Evolutionary conservation across 1,140 invertebrate species (phyloP).

Genomic region (Chironomus striatipennis): DNA sequence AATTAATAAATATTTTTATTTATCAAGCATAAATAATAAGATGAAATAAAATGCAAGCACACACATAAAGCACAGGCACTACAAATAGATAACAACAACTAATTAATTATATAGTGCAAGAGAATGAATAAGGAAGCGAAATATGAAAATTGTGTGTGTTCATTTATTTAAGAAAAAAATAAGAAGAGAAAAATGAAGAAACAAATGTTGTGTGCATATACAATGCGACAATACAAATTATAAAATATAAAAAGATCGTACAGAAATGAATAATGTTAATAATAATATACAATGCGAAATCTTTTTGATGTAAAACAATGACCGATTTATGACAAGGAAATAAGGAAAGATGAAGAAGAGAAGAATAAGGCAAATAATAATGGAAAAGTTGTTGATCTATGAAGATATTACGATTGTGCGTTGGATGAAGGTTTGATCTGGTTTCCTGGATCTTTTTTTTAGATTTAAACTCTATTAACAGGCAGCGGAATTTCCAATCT

Average conservation of each 20-base stretch:
- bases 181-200: background rate
- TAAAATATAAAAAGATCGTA: background rate
- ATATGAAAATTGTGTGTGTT: background rate
- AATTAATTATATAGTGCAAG: no score
- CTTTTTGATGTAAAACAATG: background rate
- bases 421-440: no score
- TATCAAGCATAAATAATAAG: conserved; percentile 1
- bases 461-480: no score
- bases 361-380: background rate
- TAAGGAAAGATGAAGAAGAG: conserved; percentile 1
- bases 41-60: background rate
- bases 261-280: background rate
- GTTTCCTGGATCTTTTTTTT: no score
- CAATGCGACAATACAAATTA: background rate
- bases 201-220: background rate
- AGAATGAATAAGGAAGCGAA: no score
- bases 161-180: background rate
- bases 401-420: no score
- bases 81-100: no score
- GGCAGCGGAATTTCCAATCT: no score
- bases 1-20: background rate
- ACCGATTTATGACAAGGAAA: background rate
- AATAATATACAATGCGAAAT: background rate
- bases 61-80: background rate
- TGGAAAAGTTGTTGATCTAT: background rate